Conservation (phyloP, 2,888 invertebrate genomes). For the Teleogryllus oceanicus region DNA sequence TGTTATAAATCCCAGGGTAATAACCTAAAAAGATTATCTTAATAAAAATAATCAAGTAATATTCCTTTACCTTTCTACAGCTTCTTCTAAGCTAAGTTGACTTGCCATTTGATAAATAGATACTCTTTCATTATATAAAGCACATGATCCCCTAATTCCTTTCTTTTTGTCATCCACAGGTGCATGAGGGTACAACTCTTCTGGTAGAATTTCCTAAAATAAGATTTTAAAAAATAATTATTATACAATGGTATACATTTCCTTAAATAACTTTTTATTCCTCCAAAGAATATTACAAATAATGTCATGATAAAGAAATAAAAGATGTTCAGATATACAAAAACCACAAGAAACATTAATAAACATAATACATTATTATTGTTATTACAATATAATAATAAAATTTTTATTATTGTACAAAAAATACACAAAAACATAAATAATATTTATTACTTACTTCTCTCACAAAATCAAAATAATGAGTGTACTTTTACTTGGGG, state of each 20-base stretch:
- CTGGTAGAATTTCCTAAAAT: constrained; percentile 50
- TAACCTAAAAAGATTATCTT: not conserved
- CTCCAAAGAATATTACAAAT: no score
- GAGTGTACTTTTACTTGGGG: no score
- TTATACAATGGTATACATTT: not conserved
- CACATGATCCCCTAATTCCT: constrained; percentile 64
- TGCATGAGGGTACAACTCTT: constrained; percentile 59
- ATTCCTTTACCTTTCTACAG: constrained; percentile 48
- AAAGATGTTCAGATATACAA: not conserved
- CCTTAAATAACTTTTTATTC: no score
- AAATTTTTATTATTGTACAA: no score
- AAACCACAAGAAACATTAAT: constrained; percentile 20
- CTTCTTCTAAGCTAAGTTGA: constrained; percentile 50
- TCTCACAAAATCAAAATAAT: constrained; percentile 4
- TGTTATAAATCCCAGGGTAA: not conserved
- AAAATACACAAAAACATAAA: no score
- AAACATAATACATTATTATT: no score
- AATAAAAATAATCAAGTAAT: constrained; percentile 25
- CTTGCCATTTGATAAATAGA: constrained; percentile 51
- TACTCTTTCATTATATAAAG: constrained; percentile 57
- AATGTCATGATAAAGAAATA: no score
- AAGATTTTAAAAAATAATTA: constrained; percentile 30
- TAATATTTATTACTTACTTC: no score
- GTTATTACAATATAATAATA: no score
- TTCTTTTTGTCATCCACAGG: constrained; percentile 52